Conservation (phyloP, 2,797 vertebrate species). For the Schizopygopsis malacanthus region DNA sequence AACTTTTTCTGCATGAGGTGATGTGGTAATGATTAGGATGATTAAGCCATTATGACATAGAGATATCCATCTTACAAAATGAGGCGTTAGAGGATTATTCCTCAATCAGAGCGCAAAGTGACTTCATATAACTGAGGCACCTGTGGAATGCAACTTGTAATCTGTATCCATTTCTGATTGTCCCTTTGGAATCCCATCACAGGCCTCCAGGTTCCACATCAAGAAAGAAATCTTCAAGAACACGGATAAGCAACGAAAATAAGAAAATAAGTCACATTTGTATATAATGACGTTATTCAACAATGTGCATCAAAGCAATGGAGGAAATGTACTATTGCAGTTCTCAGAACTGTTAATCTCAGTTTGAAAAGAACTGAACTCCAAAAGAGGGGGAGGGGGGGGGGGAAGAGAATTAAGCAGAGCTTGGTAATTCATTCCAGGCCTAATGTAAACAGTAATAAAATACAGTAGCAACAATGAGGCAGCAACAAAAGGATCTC, state of each 20-base stretch:
- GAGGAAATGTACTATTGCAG: not conserved
- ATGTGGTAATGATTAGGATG: constrained; percentile 80
- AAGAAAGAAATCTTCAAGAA: constrained; percentile 14
- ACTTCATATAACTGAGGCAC: constrained; percentile 76
- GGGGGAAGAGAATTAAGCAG: constrained; percentile 22
- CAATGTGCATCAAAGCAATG: constrained; percentile 10
- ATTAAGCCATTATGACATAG: constrained; percentile 77
- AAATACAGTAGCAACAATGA: constrained; percentile 46
- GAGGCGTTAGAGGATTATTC: constrained; percentile 74
- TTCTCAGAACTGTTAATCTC: constrained; percentile 22
- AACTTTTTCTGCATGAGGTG: constrained; percentile 67
- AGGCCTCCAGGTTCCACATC: constrained; percentile 57
- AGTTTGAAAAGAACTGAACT: constrained; percentile 6
- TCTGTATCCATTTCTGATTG: constrained; percentile 76
- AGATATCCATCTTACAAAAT: constrained; percentile 74
- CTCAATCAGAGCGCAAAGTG: constrained; percentile 80
- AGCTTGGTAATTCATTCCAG: constrained; percentile 24
- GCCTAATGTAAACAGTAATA: constrained; percentile 36
- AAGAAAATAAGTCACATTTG: constrained; percentile 2
- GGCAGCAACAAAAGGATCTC: constrained; percentile 6
- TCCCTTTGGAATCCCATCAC: constrained; percentile 65
- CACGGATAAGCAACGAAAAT: constrained; percentile 5
- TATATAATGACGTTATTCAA: not conserved
- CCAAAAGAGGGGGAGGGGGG: not conserved
- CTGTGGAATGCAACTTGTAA: constrained; percentile 79